Percentiles rank a stretch among this genome's conserved stretches.
phyloP scores from a whole-genome alignment of 2,888 invertebrate genomes.

The Drosophila barbarae region DNA sequence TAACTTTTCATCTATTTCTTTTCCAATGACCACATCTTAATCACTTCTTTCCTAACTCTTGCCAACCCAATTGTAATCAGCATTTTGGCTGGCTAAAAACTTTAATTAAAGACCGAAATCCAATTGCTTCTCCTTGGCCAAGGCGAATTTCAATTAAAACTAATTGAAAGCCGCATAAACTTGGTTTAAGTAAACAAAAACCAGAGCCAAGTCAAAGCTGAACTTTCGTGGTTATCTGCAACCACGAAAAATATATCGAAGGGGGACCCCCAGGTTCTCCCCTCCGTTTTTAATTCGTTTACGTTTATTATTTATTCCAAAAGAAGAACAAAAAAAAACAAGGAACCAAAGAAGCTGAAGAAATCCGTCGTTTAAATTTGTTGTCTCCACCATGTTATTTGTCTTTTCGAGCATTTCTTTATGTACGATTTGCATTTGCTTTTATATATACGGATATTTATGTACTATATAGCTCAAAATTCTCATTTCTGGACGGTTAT shows the following conservation, averaged over 20 bases:
- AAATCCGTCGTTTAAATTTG: conserved; percentile 48
- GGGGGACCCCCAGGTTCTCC: conserved; percentile 4
- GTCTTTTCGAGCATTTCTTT: conserved; percentile 60
- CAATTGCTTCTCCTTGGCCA: conserved; percentile 27
- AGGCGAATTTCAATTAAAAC: conserved; percentile 70
- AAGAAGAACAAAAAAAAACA: conserved; percentile 30
- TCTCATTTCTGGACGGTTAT: conserved; percentile 59
- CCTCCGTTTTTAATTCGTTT: conserved; percentile 72
- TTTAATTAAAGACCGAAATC: conserved; percentile 44
- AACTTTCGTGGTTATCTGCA: conserved; percentile 29
- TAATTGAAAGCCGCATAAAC: conserved; percentile 68
- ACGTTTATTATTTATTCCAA: conserved; percentile 76
- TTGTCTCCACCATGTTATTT: conserved; percentile 51
- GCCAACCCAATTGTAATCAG: conserved; percentile 11
- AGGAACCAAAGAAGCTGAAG: conserved; percentile 14
- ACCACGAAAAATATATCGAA: conserved; percentile 29
- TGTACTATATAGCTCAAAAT: conserved; percentile 55
- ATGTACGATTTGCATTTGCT: conserved; percentile 67
- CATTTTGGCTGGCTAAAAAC: conserved; percentile 14
- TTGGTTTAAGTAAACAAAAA: conserved; percentile 61
- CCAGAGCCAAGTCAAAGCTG: conserved; percentile 21
- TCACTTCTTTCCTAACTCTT: conserved; percentile 10
- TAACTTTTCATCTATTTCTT: background rate
- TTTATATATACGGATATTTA: conserved; percentile 36
- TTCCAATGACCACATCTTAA: background rate